Evolutionary conservation across 2,113 vertebrate genomes (phyloP), one percentile per base, ranked within the genome.

Genomic region (Barbus barbus): DNA sequence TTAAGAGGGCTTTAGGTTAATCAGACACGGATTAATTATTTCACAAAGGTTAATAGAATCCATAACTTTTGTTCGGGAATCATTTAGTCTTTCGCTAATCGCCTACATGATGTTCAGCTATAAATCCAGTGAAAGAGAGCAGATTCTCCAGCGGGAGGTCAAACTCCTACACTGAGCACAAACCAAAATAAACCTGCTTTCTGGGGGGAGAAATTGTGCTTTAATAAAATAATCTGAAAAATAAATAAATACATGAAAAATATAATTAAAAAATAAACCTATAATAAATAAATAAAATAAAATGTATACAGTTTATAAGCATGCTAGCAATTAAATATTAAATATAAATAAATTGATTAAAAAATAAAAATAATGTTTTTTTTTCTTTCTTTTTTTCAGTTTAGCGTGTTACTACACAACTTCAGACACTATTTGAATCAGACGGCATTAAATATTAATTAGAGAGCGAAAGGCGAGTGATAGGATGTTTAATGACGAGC

Each of bases 391-490:
- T n/a, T n/a, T n/a, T n/a, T n/a, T n/a, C n/a, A n/a, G n/a, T n/a
- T n/a, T n/a, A n/a, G n/a, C 31, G 31, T 31, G 38, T 56, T 56
- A 5, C 20, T 56, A n/a, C 20, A 22, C 28, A 11, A 11, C 8
- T 67, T 79, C 86, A 91, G 11, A 69, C 88, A 89, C 90, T 94
- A 91, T 92, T 93, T 92, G 92, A 94, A 95, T 93, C 94, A 91
- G 88, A 89, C 92, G 87, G 90, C 93, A 96, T 96, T 93, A 95
- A 96, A 95, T 95, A 96, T 95, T 96, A 96, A 95, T 95, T 95
- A 94, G 83, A 92, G 92, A 88, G 87, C 89, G 93, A 94, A 94
- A 91, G 91, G 90, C 93, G 89, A 75, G 87, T 9, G 86, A 93
- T 91, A 93, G 94, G 93, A 95, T 87, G 91, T 92, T 95, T 93